Evolutionary conservation across 2,888 invertebrate species (phyloP), one percentile per base, ranked within the genome.

Genomic region (Encarsia formosa): DNA sequence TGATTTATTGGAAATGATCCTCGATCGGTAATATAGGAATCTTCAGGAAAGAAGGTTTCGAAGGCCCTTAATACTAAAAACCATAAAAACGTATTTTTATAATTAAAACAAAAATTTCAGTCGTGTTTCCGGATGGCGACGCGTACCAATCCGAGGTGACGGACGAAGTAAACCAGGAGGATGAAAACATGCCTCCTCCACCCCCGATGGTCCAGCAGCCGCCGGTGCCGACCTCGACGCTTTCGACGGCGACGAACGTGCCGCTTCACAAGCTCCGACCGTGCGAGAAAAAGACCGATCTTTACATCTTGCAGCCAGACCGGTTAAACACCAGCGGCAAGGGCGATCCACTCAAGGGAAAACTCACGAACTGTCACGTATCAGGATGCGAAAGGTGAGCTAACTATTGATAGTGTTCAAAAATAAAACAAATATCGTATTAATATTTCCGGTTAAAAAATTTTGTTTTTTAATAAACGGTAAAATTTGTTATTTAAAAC

Each of bases 261-360:
- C 59, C 64, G n/a, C 60, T 74, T 9, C 70, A 71, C 48, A 73
- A 68, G 48, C 46, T 73, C 19, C 78, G 91, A 26, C 86, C 89
- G 0, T 94, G 94, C 69, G 92, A 92, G 73, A 85, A 91, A 61
- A 87, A 87, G 70, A 89, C 90, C 0, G 90, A 92, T 71, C 81
- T 94, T 26, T 94, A 91, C 74, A 85, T 88, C 53, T 74, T 91
- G 32, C 91, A 91, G 73, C 88, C 90, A 0, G 85, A 88, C 22
- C 78, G 88, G 59, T 79, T 91, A 34, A 90, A 86, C 65, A 87
- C 83, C 44, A 85, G 83, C 61, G 85, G 85, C 5, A 81, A 86
- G 63, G 88, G 86, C 60, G 91, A 89, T 75, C 91, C 91, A 23
- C 78, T 91, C 3, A 92, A 91, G 76, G 92, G 91, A 49, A 91